These are phyloP conservation scores for Cordylochernes scorpioides DNA, from an alignment of 2,888 invertebrate species.

Conservation along the genomic window DNA sequence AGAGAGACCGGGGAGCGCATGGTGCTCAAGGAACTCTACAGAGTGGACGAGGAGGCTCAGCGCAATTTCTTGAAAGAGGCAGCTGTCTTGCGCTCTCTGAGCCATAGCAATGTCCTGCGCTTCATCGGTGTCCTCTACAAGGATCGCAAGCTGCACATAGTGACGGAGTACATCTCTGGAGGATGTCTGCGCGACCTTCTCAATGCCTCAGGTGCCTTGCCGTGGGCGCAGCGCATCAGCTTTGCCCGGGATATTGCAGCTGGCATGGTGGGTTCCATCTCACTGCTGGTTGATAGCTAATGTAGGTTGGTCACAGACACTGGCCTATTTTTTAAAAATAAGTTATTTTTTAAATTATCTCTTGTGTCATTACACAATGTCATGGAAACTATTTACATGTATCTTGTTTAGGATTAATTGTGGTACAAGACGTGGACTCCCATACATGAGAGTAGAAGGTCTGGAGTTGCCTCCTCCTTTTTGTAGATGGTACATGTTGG, in stretches of 20 bases:
- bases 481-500: no score
- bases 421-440: no score
- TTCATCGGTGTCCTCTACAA: slow-evolving; percentile 81
- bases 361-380: no score
- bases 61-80: slow-evolving; percentile 83
- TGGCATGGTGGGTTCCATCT: slow-evolving; percentile 51
- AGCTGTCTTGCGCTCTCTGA: slow-evolving; percentile 60
- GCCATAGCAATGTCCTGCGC: slow-evolving; percentile 63
- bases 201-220: slow-evolving; percentile 36
- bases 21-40: slow-evolving; percentile 76
- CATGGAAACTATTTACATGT: no score
- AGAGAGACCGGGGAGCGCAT: slow-evolving; percentile 68
- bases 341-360: no score
- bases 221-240: slow-evolving; percentile 51
- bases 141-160: slow-evolving; percentile 62
- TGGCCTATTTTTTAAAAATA: no score
- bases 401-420: no score
- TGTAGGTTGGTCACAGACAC: no score
- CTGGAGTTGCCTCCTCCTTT: no score
- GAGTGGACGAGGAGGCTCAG: slow-evolving; percentile 79
- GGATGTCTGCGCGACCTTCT: slow-evolving; percentile 63
- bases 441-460: no score
- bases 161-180: slow-evolving; percentile 74
- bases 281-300: no score
- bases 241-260: slow-evolving; percentile 74